Conservation (phyloP, 2,797 vertebrate genomes). For the Lagodon rhomboides region DNA sequence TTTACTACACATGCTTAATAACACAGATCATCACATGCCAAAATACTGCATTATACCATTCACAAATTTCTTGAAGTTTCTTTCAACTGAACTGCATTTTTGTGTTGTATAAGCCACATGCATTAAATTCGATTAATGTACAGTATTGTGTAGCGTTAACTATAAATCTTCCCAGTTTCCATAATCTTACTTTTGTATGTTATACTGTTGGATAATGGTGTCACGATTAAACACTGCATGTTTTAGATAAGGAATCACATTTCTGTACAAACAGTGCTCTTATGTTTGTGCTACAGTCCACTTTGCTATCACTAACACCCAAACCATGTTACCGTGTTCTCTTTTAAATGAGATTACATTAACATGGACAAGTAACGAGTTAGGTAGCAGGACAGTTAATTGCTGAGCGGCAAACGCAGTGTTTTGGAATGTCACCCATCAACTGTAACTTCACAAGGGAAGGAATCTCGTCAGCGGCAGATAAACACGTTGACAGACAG, state of each 20-base stretch:
- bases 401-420: slow-evolving; percentile 1
- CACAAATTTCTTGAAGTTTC: background rate
- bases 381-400: background rate
- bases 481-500: slow-evolving; percentile 53
- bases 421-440: slow-evolving; percentile 60
- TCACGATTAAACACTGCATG: background rate
- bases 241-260: slow-evolving; percentile 3
- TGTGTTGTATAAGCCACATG: background rate
- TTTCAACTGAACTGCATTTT: background rate
- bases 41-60: background rate
- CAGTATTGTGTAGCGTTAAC: background rate
- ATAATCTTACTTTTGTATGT: background rate
- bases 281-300: background rate
- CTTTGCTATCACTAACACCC: background rate
- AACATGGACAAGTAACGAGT: background rate
- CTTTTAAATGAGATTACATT: background rate
- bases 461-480: slow-evolving; percentile 45
- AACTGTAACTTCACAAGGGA: slow-evolving; percentile 3
- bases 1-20: slow-evolving; percentile 15
- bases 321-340: background rate
- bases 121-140: background rate
- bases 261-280: background rate
- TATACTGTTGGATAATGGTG: background rate
- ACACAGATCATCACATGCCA: slow-evolving; percentile 8
- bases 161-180: background rate